Conservation (phyloP, 2,113 vertebrate genomes). For the Excalfactoria chinensis region DNA sequence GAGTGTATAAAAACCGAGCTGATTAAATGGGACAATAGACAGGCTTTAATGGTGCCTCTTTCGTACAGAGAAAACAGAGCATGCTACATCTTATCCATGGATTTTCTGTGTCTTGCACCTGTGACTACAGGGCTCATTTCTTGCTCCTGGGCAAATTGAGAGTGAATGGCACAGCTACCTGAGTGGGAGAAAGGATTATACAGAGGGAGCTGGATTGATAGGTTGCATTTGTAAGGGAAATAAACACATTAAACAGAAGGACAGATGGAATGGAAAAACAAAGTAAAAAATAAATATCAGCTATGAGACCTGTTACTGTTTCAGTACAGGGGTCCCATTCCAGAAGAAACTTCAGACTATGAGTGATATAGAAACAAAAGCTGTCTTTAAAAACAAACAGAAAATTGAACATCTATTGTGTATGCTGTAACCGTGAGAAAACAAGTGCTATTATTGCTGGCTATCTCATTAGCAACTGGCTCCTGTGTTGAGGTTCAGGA, state of each 20-base stretch:
- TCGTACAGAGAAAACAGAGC: slow-evolving; percentile 9
- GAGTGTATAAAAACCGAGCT: slow-evolving; percentile 28
- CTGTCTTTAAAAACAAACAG: background rate
- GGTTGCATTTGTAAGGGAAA: slow-evolving; percentile 8
- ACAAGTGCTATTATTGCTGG: background rate
- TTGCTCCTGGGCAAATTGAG: slow-evolving; percentile 22
- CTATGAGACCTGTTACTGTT: background rate
- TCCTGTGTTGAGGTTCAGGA: background rate
- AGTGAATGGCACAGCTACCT: slow-evolving; percentile 39
- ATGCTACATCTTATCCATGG: slow-evolving; percentile 31
- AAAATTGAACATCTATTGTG: background rate
- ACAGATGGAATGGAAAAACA: background rate
- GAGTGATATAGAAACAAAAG: background rate
- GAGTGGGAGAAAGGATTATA: background rate
- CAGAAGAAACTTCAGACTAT: background rate
- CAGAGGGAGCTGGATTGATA: background rate
- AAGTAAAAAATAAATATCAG: background rate
- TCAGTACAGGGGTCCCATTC: background rate
- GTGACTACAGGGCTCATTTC: slow-evolving; percentile 10
- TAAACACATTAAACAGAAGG: background rate
- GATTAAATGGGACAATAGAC: slow-evolving; percentile 63
- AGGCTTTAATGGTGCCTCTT: slow-evolving; percentile 33
- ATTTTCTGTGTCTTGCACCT: slow-evolving; percentile 51
- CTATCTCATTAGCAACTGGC: background rate
- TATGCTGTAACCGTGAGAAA: background rate